Evolutionary conservation across 2,888 invertebrate genomes (phyloP).

Genomic region (Drosophila helvetica): DNA sequence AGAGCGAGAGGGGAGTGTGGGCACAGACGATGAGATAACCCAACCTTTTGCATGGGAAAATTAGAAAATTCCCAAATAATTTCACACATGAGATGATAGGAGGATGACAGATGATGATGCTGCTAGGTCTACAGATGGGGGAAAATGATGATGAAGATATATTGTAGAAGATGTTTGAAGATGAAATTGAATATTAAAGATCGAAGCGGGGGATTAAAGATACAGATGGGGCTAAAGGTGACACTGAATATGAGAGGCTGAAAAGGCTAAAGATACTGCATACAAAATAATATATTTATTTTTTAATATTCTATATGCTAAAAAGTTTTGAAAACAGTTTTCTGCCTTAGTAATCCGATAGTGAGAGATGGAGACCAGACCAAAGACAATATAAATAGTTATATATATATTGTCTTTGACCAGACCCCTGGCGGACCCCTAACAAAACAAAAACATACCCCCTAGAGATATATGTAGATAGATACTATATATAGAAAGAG

Average conservation of each 20-base stretch:
- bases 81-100: conserved; percentile 71
- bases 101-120: not conserved
- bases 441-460: not conserved
- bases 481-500: not conserved
- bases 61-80: conserved; percentile 78
- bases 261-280: no score
- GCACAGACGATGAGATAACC: conserved; percentile 67
- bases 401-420: no score
- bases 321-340: not conserved
- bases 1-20: no score
- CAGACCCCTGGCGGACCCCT: not conserved
- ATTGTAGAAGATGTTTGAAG: not conserved
- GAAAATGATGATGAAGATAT: not conserved
- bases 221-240: no score
- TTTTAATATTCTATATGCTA: not conserved
- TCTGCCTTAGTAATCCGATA: not conserved
- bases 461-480: not conserved
- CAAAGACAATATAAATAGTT: no score
- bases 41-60: conserved; percentile 70
- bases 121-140: not conserved
- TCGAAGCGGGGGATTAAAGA: no score
- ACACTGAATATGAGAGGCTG: not conserved
- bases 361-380: not conserved
- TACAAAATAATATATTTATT: no score
- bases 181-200: no score